Conservation (phyloP, 2,888 invertebrate species). For the Amiota mariae region DNA sequence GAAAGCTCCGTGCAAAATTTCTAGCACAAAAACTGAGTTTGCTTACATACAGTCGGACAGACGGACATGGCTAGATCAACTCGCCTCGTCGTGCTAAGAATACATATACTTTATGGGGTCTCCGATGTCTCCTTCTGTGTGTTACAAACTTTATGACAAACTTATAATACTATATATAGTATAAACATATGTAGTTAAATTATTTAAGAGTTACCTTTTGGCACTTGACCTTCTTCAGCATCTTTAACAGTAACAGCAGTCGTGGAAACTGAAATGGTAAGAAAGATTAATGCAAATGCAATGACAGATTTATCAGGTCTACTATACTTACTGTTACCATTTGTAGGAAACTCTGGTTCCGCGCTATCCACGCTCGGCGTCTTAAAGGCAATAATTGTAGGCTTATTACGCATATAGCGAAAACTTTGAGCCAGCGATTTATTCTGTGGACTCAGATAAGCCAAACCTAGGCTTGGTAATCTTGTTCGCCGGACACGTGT, state of each 20-base stretch:
- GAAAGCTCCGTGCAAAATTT: too few species aligned
- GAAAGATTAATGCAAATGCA: background rate
- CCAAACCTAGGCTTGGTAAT: conserved; percentile 79
- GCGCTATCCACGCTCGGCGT: conserved; percentile 85
- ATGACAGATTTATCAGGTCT: background rate
- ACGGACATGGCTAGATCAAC: too few species aligned
- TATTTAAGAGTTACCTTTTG: conserved; percentile 53
- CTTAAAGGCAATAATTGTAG: conserved; percentile 90
- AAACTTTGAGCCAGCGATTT: conserved; percentile 88
- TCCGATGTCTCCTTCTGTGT: too few species aligned
- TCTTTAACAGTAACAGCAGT: conserved; percentile 69
- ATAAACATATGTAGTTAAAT: too few species aligned
- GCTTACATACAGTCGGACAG: too few species aligned
- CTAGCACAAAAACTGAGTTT: too few species aligned
- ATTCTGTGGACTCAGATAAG: conserved; percentile 84
- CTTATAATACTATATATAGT: too few species aligned
- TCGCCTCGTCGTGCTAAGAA: too few species aligned
- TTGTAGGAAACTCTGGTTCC: conserved; percentile 77
- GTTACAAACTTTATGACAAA: too few species aligned
- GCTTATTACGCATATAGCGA: conserved; percentile 91
- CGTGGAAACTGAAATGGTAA: background rate
- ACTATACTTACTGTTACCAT: conserved; percentile 75
- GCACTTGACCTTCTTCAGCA: conserved; percentile 79
- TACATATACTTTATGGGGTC: too few species aligned
- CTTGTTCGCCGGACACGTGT: conserved; percentile 79